Base-by-base conservation (phyloP, 1,140 invertebrate species). In the Drosophila azteca region DNA sequence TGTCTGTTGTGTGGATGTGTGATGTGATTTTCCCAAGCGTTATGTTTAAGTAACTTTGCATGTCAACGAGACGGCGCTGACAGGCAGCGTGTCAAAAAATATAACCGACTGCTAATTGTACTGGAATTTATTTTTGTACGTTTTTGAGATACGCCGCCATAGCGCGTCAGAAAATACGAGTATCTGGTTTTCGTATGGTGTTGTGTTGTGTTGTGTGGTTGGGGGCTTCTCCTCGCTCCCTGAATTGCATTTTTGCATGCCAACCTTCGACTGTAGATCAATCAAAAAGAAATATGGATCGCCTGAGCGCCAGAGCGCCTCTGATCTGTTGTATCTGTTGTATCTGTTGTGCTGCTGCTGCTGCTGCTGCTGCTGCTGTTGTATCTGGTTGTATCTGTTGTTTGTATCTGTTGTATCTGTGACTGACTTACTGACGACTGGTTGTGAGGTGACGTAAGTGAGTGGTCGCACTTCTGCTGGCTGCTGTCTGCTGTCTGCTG, bases 161-260 rank as follows among this genome's bases (percentile, higher is more conserved):
- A 41, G n/a, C 64, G 26, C 64, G 60, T 49, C 46, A 51, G 65
- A 26, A 4, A 26, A 4, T 26, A 26, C 24, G 24, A 26, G 53
- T 71, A 57, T 76, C 41, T 68, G 64, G 58, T 84, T 84, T 85
- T 52, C 74, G 78, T 77, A 64, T 5, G 4, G 24, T 20, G 17
- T 20, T 85, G 55, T 77, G 78, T 85, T 24, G 24, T 5, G 24
- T 3, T 78, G 69, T 31, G 29, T 29, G 6, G 6, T 6, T 55
- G 70, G 52, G 54, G 61, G 73, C 77, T 80, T 63, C 74, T 63
- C 52, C 62, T 58, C 57, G 63, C 74, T 81, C 62, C 63, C 73
- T 76, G 78, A 72, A 87, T 88, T 87, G 82, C 82, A 87, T 80
- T 88, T 87, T 87, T 88, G 82, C 83, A 87, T 87, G 82, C 79